phyloP scores from a whole-genome alignment of 2,113 vertebrate species.

The Oryctolagus cuniculus region DNA sequence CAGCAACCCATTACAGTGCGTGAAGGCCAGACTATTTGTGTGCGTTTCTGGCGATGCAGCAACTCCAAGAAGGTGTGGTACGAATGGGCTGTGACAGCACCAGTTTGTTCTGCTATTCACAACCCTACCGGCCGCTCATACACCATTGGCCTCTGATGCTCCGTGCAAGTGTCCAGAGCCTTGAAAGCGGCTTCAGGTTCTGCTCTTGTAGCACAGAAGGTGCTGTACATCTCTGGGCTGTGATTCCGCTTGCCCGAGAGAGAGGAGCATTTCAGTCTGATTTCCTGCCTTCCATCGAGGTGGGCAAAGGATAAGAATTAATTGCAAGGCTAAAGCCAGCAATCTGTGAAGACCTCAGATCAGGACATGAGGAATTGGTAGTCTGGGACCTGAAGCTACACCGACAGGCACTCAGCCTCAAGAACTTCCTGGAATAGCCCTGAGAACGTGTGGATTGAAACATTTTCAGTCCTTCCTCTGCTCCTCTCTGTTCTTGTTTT shows the following conservation, averaged over 20 bases:
- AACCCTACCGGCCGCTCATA: slow-evolving; percentile 96
- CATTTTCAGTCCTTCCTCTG: slow-evolving; percentile 54
- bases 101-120: slow-evolving; percentile 94
- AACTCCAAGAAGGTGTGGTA: slow-evolving; percentile 98
- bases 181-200: slow-evolving; percentile 64
- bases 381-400: slow-evolving; percentile 51
- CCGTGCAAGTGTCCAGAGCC: slow-evolving; percentile 24
- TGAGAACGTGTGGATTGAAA: slow-evolving; percentile 53
- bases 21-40: slow-evolving; percentile 90
- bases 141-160: slow-evolving; percentile 93
- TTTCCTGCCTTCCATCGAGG: slow-evolving; percentile 64
- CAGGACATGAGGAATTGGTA: slow-evolving; percentile 36
- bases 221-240: slow-evolving; percentile 51
- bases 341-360: slow-evolving; percentile 58
- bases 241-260: slow-evolving; percentile 1
- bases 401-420: background rate
- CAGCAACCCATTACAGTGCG: slow-evolving; percentile 93
- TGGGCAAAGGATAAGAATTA: slow-evolving; percentile 66
- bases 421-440: slow-evolving; percentile 55
- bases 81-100: slow-evolving; percentile 96
- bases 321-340: slow-evolving; percentile 31
- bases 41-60: slow-evolving; percentile 96
- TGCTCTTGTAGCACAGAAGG: slow-evolving; percentile 65
- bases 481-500: slow-evolving; percentile 67
- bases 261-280: slow-evolving; percentile 60